Conservation (phyloP, 2,113 vertebrate species). For the Ciconia maguari region DNA sequence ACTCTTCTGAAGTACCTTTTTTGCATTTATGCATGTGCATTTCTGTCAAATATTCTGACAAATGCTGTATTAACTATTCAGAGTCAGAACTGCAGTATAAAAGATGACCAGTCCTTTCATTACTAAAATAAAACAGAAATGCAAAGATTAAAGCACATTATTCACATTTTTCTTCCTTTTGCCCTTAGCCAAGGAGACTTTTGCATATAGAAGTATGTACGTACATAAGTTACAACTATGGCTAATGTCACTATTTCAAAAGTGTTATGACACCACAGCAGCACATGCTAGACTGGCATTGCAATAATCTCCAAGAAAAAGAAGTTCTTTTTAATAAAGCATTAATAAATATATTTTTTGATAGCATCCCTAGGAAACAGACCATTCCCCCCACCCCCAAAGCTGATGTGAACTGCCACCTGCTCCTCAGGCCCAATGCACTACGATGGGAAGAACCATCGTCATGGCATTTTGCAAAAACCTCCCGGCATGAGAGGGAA, state of each 20-base stretch:
- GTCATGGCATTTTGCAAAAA: background rate
- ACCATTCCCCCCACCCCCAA: background rate
- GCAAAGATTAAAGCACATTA: background rate
- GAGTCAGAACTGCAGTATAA: background rate
- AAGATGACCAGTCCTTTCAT: constrained; percentile 7
- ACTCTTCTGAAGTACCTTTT: background rate
- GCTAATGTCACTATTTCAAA: background rate
- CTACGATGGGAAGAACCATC: background rate
- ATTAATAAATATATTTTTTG: background rate
- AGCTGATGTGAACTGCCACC: background rate
- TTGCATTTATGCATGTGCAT: background rate
- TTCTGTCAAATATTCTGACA: constrained; percentile 32
- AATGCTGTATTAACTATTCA: constrained; percentile 27
- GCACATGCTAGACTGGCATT: background rate
- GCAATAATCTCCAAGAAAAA: background rate
- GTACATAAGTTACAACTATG: background rate
- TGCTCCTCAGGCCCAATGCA: background rate
- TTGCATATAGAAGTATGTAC: background rate
- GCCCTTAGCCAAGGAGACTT: background rate
- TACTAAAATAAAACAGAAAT: constrained; percentile 23
- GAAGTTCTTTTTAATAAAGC: background rate
- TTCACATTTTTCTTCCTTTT: background rate
- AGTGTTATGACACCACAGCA: background rate
- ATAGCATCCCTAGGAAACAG: background rate
- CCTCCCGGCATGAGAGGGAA: background rate